Percentiles rank a stretch among this genome's conserved stretches.
These are phyloP conservation scores for Protaetia brevitarsis DNA, from an alignment of 1,140 invertebrate genomes.

Conservation along the genomic window DNA sequence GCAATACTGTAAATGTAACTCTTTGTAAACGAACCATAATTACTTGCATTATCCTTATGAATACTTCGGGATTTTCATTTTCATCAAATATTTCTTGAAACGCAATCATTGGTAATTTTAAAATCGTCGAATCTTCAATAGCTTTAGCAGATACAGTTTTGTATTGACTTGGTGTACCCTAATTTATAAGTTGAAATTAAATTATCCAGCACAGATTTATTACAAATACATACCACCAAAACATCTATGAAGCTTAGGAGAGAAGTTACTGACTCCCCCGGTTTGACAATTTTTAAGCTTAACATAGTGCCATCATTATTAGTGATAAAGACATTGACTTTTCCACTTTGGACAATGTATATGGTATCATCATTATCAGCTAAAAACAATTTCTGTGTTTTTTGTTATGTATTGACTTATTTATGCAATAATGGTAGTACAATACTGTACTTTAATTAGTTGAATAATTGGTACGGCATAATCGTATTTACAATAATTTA, in stretches of 20 bases:
- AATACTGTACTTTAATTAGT: too few relatives aligned
- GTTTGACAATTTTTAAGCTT: constrained; percentile 85
- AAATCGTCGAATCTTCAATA: constrained; percentile 81
- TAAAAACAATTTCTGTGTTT: too few relatives aligned
- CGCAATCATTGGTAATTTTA: constrained; percentile 86
- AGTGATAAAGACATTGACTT: constrained; percentile 88
- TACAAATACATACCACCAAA: constrained; percentile 67
- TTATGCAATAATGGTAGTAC: too few relatives aligned
- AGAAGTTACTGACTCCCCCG: constrained; percentile 94
- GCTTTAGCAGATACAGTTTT: constrained; percentile 96
- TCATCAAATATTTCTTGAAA: constrained; percentile 84
- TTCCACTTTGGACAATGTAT: constrained; percentile 93
- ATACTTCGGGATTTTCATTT: constrained; percentile 89
- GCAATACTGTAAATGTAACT: constrained; percentile 95
- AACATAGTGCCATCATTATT: constrained; percentile 75
- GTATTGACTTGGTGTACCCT: constrained; percentile 92
- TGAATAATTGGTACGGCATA: too few relatives aligned
- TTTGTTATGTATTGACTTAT: too few relatives aligned
- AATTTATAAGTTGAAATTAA: background rate
- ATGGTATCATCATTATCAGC: constrained; percentile 94
- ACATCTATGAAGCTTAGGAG: constrained; percentile 96
- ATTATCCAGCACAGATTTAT: background rate
- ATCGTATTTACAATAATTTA: too few relatives aligned
- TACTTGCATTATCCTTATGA: constrained; percentile 94
- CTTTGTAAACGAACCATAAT: constrained; percentile 97